phyloP scores from a whole-genome alignment of 1,140 invertebrate genomes.

The Homalodisca vitripennis region DNA sequence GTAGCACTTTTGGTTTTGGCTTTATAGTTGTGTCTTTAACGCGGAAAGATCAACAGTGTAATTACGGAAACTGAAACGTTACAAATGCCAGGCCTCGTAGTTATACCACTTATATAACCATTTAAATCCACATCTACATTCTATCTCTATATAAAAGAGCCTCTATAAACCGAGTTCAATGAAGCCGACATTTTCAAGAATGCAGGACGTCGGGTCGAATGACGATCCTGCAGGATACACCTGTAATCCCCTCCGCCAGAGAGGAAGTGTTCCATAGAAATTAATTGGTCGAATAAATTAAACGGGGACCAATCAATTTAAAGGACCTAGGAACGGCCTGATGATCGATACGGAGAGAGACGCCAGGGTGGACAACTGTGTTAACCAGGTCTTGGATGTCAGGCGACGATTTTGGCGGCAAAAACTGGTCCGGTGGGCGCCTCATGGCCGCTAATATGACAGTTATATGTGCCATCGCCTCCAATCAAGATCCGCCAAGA shows the following conservation, averaged over 20 bases:
- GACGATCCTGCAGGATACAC: too few species aligned
- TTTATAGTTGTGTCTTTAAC: too few species aligned
- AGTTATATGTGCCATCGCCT: not conserved
- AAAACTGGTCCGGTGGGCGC: not conserved
- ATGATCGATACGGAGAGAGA: not conserved
- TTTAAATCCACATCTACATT: too few species aligned
- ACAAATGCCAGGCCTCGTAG: too few species aligned
- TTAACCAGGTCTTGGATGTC: not conserved
- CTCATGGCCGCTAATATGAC: not conserved
- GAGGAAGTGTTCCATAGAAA: not conserved
- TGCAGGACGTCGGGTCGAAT: too few species aligned
- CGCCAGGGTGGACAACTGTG: not conserved
- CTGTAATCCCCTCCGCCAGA: not conserved
- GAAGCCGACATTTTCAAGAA: too few species aligned
- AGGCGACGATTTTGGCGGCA: not conserved
- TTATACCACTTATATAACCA: too few species aligned
- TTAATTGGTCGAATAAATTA: constrained; percentile 9
- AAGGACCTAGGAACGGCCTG: not conserved
- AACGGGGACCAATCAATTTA: not conserved
- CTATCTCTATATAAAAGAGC: too few species aligned
- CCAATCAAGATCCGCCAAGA: not conserved
- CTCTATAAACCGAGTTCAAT: too few species aligned
- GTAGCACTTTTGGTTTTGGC: too few species aligned
- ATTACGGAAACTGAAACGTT: too few species aligned
- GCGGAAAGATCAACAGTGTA: too few species aligned